Percentiles rank a stretch among this genome's conserved stretches.
phyloP scores from a whole-genome alignment of 2,888 invertebrate species.

The Acrocyrtus sp. region DNA sequence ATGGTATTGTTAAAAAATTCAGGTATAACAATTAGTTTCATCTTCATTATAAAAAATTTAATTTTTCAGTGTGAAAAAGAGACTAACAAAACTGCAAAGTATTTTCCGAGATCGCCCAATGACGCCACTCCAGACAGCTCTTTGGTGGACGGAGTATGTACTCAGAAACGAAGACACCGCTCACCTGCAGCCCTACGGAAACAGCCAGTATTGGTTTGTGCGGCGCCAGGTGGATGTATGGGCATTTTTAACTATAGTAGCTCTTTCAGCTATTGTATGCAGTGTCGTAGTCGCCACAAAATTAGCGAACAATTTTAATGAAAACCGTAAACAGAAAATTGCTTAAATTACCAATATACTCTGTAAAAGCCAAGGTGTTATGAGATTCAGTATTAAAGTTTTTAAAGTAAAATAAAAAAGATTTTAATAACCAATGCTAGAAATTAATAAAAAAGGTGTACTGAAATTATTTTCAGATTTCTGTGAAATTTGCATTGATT shows the following conservation, averaged over 20 bases:
- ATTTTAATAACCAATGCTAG: too few species aligned
- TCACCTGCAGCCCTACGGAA: conserved; percentile 35
- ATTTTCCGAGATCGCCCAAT: conserved; percentile 19
- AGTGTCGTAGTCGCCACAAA: neutral
- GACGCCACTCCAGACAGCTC: conserved; percentile 15
- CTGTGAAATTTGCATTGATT: too few species aligned
- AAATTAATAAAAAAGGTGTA: too few species aligned
- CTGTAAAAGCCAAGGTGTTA: too few species aligned
- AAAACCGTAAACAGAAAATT: too few species aligned
- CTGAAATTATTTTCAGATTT: too few species aligned
- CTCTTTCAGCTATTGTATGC: neutral
- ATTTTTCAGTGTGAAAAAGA: conserved; percentile 13
- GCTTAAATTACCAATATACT: too few species aligned
- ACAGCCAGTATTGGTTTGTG: conserved; percentile 42
- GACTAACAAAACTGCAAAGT: neutral
- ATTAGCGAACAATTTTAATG: too few species aligned
- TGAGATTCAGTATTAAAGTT: too few species aligned
- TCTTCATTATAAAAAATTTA: neutral
- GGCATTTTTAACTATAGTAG: conserved; percentile 1
- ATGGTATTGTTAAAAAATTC: too few species aligned
- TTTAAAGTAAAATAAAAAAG: too few species aligned
- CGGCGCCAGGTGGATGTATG: conserved; percentile 47
- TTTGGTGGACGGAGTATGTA: conserved; percentile 44
- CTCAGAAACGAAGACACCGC: conserved; percentile 37
- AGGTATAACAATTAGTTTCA: too few species aligned